Evolutionary conservation across 2,113 vertebrate genomes (phyloP).

Genomic region (Nothobranchius kuhntae): DNA sequence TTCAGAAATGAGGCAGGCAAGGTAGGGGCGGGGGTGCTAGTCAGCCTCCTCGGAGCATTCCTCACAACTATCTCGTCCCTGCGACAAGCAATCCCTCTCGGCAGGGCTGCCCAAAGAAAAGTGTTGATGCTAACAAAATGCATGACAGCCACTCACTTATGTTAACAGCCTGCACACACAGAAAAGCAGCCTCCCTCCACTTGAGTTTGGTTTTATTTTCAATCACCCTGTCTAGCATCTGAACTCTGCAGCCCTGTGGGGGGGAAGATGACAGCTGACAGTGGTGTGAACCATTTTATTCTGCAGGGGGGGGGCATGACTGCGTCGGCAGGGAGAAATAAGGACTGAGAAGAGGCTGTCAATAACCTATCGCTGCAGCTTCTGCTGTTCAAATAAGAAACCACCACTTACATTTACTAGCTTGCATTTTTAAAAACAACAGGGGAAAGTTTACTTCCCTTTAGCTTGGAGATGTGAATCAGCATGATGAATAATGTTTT

Average conservation of each 20-base stretch:
- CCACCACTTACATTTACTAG: constrained; percentile 64
- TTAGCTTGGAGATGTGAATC: constrained; percentile 29
- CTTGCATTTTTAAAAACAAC: constrained; percentile 42
- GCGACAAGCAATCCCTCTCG: constrained; percentile 67
- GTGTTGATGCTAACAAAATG: constrained; percentile 76
- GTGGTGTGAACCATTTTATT: constrained; percentile 69
- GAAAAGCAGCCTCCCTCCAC: constrained; percentile 40
- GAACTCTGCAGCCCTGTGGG: constrained; percentile 53
- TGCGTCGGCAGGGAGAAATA: constrained; percentile 30
- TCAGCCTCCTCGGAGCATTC: constrained; percentile 53
- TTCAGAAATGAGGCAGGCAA: constrained; percentile 52
- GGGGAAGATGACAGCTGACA: constrained; percentile 22
- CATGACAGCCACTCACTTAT: constrained; percentile 75
- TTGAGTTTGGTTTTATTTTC: constrained; percentile 61
- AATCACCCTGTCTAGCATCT: constrained; percentile 65
- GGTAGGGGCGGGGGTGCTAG: constrained; percentile 24
- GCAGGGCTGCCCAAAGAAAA: constrained; percentile 66
- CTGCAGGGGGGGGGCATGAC: constrained; percentile 38
- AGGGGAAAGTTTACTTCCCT: constrained; percentile 30
- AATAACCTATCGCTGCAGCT: constrained; percentile 70
- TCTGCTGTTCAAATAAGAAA: constrained; percentile 58
- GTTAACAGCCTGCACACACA: constrained; percentile 58
- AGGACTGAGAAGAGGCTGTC: constrained; percentile 57
- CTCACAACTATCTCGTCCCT: constrained; percentile 71
- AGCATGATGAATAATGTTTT: constrained; percentile 23